phyloP scores from a whole-genome alignment of 2,113 vertebrate genomes.

The Ciconia boyciana region DNA sequence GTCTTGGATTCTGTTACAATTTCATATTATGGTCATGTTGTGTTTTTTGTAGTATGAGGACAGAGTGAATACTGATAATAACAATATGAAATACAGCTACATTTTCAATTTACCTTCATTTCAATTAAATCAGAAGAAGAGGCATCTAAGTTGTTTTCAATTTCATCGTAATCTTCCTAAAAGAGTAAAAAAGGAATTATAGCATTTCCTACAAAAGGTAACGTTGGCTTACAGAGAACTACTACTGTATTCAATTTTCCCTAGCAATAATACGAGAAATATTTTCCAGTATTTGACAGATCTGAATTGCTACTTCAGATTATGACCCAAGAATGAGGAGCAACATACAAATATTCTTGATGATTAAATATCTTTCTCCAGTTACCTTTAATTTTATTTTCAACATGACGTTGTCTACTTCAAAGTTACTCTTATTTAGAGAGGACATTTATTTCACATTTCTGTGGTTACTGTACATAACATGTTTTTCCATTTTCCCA shows the following conservation, averaged over 20 bases:
- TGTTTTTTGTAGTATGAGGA: neutral
- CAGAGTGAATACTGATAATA: neutral
- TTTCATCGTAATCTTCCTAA: constrained; percentile 72
- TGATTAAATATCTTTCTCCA: neutral
- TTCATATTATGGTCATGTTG: neutral
- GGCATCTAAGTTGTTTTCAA: constrained; percentile 63
- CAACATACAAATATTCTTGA: neutral
- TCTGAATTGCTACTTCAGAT: neutral
- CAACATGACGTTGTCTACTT: neutral
- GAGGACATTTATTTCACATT: neutral
- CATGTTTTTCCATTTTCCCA: neutral
- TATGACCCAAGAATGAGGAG: neutral
- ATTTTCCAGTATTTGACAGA: neutral
- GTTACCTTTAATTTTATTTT: neutral
- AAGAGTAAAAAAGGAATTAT: constrained; percentile 17
- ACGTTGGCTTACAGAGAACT: neutral
- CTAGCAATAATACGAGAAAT: neutral
- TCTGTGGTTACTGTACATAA: neutral
- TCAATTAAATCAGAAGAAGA: constrained; percentile 70
- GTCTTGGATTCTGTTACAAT: neutral
- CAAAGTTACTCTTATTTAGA: neutral
- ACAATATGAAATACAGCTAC: neutral
- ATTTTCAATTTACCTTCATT: constrained; percentile 71
- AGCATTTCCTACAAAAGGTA: neutral
- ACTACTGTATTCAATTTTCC: neutral